Evolutionary conservation across 2,888 invertebrate genomes (phyloP).

Genomic region (Hypercompe scribonia): DNA sequence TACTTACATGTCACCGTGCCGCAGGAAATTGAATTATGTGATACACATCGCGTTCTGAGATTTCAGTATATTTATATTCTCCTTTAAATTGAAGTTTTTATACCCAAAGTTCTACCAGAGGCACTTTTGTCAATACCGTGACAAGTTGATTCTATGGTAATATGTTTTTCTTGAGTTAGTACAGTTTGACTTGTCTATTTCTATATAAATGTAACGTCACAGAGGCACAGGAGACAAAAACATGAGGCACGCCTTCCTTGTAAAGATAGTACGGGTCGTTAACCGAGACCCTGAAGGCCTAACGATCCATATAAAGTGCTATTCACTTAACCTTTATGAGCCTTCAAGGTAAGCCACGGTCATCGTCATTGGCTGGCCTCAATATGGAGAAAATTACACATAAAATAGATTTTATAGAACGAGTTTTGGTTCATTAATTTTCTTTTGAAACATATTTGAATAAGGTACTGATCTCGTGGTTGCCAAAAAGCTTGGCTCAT

Average conservation of each 20-base stretch:
- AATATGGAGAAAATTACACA: not conserved
- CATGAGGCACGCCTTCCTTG: conserved; percentile 9
- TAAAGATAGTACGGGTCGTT: conserved; percentile 31
- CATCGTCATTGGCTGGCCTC: not conserved
- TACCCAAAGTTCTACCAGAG: too few relatives aligned
- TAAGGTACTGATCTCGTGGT: not conserved
- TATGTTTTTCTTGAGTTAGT: not conserved
- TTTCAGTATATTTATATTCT: not conserved
- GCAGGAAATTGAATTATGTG: conserved; percentile 10
- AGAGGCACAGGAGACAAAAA: not conserved
- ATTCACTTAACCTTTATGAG: conserved; percentile 23
- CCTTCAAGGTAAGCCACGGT: conserved; percentile 1
- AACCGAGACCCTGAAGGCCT: conserved; percentile 17
- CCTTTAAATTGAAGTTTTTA: not conserved
- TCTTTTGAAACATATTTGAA: not conserved
- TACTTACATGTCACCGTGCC: not conserved
- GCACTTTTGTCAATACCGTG: too few relatives aligned
- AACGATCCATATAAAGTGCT: conserved; percentile 33
- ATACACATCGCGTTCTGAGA: not conserved
- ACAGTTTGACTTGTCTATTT: not conserved
- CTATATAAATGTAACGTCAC: not conserved
- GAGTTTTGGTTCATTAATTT: conserved; percentile 1
- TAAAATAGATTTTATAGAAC: not conserved
- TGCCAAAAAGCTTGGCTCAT: not conserved
- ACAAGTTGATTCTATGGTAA: not conserved